Evolutionary conservation across 2,888 invertebrate species (phyloP).

Genomic region (Dendrolimus houi): DNA sequence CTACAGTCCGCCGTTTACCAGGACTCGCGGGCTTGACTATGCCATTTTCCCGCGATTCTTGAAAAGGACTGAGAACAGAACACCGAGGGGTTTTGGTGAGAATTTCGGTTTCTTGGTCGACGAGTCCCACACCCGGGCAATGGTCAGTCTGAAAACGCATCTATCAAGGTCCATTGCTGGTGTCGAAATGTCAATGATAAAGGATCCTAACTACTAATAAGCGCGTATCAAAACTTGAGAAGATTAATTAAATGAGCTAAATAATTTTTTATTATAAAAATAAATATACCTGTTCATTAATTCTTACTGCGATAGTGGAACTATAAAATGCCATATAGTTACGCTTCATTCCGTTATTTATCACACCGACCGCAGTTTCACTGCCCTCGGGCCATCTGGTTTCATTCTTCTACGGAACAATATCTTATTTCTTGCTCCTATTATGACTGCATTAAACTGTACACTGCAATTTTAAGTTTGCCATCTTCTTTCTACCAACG

Average conservation of each 20-base stretch:
- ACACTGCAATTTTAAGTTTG: slow-evolving; percentile 3
- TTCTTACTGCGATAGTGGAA: not conserved
- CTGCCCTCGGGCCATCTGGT: slow-evolving; percentile 12
- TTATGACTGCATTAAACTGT: slow-evolving; percentile 21
- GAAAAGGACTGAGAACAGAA: too few relatives aligned
- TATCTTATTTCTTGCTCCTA: slow-evolving; percentile 25
- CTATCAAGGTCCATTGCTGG: too few relatives aligned
- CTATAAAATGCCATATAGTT: not conserved
- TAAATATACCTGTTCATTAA: not conserved
- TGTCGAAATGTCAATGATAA: not conserved
- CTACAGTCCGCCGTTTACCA: too few relatives aligned
- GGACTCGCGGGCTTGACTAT: too few relatives aligned
- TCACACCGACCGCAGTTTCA: not conserved
- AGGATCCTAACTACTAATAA: not conserved
- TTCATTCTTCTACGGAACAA: slow-evolving; percentile 33
- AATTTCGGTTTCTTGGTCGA: too few relatives aligned
- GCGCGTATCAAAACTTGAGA: not conserved
- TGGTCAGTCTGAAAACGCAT: too few relatives aligned
- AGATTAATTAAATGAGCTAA: too few relatives aligned
- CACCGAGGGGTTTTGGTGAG: too few relatives aligned
- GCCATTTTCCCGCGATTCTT: too few relatives aligned
- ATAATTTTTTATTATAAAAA: too few relatives aligned
- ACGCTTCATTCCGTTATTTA: not conserved
- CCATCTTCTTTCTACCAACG: too few relatives aligned
- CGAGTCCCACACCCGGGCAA: too few relatives aligned